A percentile compares a stretch with the other conserved stretches of the same genome.
Evolutionary conservation across 2,888 invertebrate genomes (phyloP).

Genomic region (Drosophila anomalipes): DNA sequence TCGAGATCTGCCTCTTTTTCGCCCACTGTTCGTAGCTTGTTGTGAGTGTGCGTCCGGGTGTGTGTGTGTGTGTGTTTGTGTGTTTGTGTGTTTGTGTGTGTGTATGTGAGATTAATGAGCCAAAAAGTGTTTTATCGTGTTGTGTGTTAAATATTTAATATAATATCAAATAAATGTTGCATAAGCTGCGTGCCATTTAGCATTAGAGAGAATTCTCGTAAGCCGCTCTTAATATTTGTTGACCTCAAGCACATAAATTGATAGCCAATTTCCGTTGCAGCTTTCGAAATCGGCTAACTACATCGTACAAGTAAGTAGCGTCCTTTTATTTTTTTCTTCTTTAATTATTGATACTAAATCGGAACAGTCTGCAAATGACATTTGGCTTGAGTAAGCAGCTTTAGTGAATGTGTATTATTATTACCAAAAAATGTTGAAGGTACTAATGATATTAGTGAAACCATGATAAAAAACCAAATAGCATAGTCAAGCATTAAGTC

Average conservation of each 20-base stretch:
- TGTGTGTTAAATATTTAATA: slow-evolving; percentile 79
- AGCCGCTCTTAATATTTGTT: slow-evolving; percentile 25
- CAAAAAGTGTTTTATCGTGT: slow-evolving; percentile 80
- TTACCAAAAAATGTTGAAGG: neutral
- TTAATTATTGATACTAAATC: slow-evolving; percentile 37
- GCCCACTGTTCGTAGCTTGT: slow-evolving; percentile 1
- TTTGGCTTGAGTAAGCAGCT: slow-evolving; percentile 31
- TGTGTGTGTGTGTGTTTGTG: slow-evolving; percentile 5
- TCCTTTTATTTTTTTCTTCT: neutral
- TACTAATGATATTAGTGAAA: neutral
- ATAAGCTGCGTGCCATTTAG: slow-evolving; percentile 59
- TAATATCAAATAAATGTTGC: slow-evolving; percentile 75
- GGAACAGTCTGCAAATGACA: slow-evolving; percentile 5
- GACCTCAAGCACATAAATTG: slow-evolving; percentile 43
- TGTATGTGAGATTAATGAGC: slow-evolving; percentile 72
- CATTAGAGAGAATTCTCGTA: slow-evolving; percentile 40
- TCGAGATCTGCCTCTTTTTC: slow-evolving; percentile 8
- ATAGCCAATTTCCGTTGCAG: slow-evolving; percentile 9
- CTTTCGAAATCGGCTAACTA: slow-evolving; percentile 4
- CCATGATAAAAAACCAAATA: neutral
- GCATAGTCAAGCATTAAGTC: neutral
- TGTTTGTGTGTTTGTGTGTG: slow-evolving; percentile 13
- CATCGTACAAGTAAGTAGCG: slow-evolving; percentile 33
- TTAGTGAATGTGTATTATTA: neutral
- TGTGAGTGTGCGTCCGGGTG: slow-evolving; percentile 1